A percentile compares a stretch with the other conserved stretches of the same genome.
These are phyloP conservation scores for Cynopterus brachyotis DNA, from an alignment of 2,113 vertebrate genomes.

Conservation along the genomic window DNA sequence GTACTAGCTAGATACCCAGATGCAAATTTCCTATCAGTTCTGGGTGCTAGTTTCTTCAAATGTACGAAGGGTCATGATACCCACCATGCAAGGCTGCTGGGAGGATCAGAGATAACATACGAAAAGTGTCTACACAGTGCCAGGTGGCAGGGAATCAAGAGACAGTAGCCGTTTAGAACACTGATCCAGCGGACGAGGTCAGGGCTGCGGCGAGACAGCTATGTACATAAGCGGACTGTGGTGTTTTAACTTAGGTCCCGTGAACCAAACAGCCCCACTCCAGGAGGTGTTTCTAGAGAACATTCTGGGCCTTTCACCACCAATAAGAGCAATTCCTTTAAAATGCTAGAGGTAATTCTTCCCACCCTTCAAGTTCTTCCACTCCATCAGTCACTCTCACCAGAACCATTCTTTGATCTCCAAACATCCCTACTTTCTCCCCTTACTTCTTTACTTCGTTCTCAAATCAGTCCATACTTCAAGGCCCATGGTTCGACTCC, in stretches of 20 bases:
- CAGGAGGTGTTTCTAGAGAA: neutral
- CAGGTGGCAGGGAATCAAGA: rapidly evolving
- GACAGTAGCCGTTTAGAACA: neutral
- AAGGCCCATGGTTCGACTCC: neutral
- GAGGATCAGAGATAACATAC: neutral
- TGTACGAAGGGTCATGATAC: neutral
- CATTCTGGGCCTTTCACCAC: neutral
- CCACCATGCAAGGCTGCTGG: neutral
- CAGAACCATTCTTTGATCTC: neutral
- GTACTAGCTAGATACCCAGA: neutral
- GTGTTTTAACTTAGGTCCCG: neutral
- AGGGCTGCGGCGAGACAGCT: rapidly evolving
- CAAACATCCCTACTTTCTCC: neutral
- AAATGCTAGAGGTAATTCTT: neutral
- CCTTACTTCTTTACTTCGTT: neutral
- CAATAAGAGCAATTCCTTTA: neutral
- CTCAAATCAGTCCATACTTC: neutral
- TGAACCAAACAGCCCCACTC: neutral
- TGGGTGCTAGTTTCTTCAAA: neutral
- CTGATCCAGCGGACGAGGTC: neutral
- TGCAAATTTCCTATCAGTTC: neutral
- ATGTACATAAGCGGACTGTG: no score
- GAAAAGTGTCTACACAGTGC: neutral
- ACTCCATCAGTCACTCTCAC: neutral
- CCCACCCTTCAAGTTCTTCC: neutral